Evolutionary conservation across 2,113 vertebrate genomes (phyloP).

Genomic region (Stomatorhinus ivindoensis): DNA sequence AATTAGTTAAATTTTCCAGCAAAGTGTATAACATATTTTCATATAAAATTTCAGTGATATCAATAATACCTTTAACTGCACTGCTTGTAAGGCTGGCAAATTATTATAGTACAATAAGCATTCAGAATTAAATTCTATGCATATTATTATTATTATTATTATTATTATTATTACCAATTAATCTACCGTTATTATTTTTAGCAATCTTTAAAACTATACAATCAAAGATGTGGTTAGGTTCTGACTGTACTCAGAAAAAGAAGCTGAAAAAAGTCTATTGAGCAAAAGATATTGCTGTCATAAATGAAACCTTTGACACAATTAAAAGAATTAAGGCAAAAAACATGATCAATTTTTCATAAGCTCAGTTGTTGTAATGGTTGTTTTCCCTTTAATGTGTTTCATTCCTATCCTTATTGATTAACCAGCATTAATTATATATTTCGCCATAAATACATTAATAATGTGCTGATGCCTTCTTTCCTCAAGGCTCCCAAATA

Average conservation of each 20-base stretch:
- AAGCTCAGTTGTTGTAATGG: conserved; percentile 59
- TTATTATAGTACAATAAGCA: background rate
- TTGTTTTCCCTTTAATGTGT: conserved; percentile 63
- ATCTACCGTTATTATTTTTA: background rate
- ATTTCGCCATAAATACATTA: conserved; percentile 66
- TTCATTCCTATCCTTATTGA: conserved; percentile 58
- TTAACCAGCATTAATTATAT: conserved; percentile 70
- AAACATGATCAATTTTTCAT: conserved; percentile 64
- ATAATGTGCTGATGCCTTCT: conserved; percentile 40
- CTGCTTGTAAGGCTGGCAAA: background rate
- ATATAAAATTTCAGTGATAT: background rate
- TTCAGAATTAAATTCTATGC: background rate
- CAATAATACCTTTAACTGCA: background rate
- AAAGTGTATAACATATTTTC: background rate
- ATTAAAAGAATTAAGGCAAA: conserved; percentile 56
- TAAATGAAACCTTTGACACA: conserved; percentile 52
- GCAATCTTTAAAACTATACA: background rate
- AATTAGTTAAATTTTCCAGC: background rate
- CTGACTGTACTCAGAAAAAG: conserved; percentile 11
- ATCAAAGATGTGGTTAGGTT: background rate
- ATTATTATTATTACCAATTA: background rate
- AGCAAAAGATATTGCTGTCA: conserved; percentile 37
- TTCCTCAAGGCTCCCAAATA: conserved; percentile 40
- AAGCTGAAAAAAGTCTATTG: conserved; percentile 8
- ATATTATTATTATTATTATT: background rate